These are phyloP conservation scores for Drosophila hamatofila DNA, from an alignment of 2,888 invertebrate species.

Conservation along the genomic window DNA sequence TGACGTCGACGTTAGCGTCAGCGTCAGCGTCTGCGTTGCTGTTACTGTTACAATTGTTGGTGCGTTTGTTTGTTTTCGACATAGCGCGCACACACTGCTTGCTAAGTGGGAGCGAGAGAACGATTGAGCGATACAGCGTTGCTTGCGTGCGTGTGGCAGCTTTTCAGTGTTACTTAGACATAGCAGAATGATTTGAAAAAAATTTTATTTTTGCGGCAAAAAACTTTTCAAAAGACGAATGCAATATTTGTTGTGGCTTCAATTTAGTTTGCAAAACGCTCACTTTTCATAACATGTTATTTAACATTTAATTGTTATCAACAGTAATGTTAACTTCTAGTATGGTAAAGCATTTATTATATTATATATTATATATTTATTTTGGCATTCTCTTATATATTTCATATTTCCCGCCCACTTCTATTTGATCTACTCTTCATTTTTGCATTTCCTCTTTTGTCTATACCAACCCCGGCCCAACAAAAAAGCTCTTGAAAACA, in stretches of 20 bases:
- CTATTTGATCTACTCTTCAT: background rate
- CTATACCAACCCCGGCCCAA: background rate
- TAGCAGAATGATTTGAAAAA: slow-evolving; percentile 57
- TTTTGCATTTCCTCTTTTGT: slow-evolving; percentile 4
- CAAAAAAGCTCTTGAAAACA: slow-evolving; percentile 29
- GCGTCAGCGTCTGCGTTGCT: slow-evolving; percentile 13
- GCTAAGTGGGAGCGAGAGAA: slow-evolving; percentile 1
- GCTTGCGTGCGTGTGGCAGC: slow-evolving; percentile 63
- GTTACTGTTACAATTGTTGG: slow-evolving; percentile 25
- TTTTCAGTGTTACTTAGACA: slow-evolving; percentile 59
- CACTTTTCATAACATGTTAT: background rate
- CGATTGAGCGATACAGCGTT: slow-evolving; percentile 1
- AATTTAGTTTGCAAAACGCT: background rate
- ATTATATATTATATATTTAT: background rate
- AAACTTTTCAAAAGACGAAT: background rate
- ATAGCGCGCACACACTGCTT: slow-evolving; percentile 16
- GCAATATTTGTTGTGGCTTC: background rate
- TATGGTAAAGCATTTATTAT: background rate
- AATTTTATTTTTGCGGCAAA: slow-evolving; percentile 19
- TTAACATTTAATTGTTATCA: background rate
- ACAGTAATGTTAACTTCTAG: background rate
- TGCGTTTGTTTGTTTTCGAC: slow-evolving; percentile 50
- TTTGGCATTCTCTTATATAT: too few relatives aligned
- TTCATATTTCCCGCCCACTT: background rate
- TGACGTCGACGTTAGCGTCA: slow-evolving; percentile 8